Evolutionary conservation across 2,888 invertebrate species (phyloP), one percentile per base, ranked within the genome.

Genomic region (Eulithis testata): DNA sequence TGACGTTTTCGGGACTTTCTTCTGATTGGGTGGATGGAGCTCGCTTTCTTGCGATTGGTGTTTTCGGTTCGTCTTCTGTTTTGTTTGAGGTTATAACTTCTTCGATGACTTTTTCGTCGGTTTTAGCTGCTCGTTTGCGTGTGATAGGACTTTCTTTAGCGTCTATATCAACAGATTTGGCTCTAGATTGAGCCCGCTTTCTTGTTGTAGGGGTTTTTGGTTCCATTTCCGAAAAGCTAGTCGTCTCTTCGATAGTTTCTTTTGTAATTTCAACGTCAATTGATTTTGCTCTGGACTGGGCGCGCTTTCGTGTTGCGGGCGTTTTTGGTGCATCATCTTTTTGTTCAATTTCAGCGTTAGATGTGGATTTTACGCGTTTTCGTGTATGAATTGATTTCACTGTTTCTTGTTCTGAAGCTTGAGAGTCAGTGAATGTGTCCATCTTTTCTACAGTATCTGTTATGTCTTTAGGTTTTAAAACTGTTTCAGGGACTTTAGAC

Each of bases 41-140:
- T 21, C 89, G 85, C 67, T 86, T 89, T 59, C 90, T 79, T n/a
- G 84, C 81, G 4, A 71, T 71, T 7, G 90, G 88, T 1, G 87
- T 88, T 73, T 77, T 84, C 0, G 72, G 72, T 73, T 83, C 79
- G 4, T 71, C 73, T 47, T 76, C 73, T 31, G 69, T 57, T 63
- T 64, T 40, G 43, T 40, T 51, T 44, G 55, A 44, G 21, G 49
- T 47, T 51, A 52, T 40, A 37, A 52, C 37, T 56, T 51, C 4
- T 50, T 65, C 61, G 27, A 21, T 45, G n/a, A 45, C 21, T 1
- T 44, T 7, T 50, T 74, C 76, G 9, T 84, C 85, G 4, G 73
- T 82, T 64, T 86, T 85, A 1, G 84, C 76, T 37, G 47, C 37
- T 36, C 88, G 85, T 68, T 86, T 89, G 51, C 89, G 80, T 5